A percentile compares a stretch with the other conserved stretches of the same genome.
Evolutionary conservation across 1,140 invertebrate genomes (phyloP).

Genomic region (Saccostrea echinata): DNA sequence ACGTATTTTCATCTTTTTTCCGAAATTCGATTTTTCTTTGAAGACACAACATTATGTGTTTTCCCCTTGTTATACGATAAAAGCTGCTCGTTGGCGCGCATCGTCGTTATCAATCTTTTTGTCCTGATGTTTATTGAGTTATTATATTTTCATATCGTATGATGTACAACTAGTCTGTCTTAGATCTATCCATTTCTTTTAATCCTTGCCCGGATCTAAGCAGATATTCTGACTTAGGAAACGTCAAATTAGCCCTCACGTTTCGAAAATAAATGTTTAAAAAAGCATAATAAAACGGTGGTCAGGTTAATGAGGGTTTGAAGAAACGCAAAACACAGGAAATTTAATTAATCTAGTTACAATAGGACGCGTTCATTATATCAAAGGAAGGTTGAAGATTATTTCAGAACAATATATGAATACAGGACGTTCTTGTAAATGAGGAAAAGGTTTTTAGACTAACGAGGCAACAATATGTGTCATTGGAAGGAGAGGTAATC

Average conservation of each 20-base stretch:
- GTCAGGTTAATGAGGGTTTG: too few species aligned
- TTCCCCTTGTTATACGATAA: slow-evolving; percentile 10
- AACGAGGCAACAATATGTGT: too few species aligned
- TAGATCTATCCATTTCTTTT: slow-evolving; percentile 15
- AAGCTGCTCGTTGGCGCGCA: slow-evolving; percentile 5
- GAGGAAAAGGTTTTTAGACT: too few species aligned
- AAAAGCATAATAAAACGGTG: too few species aligned
- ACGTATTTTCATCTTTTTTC: neutral
- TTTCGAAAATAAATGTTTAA: neutral
- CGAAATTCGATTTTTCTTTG: slow-evolving; percentile 20
- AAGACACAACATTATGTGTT: neutral
- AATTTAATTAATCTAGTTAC: too few species aligned
- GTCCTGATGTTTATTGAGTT: slow-evolving; percentile 15
- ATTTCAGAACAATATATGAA: too few species aligned
- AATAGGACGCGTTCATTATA: too few species aligned
- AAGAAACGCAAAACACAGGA: too few species aligned
- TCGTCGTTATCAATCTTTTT: slow-evolving; percentile 34
- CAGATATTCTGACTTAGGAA: neutral
- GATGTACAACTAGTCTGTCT: slow-evolving; percentile 4
- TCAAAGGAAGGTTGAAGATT: too few species aligned
- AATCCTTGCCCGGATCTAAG: neutral
- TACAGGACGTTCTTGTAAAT: too few species aligned
- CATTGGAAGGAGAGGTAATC: too few species aligned
- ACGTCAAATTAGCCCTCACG: neutral
- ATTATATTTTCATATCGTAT: slow-evolving; percentile 33